Conservation (phyloP, 2,888 invertebrate species). For the Theodoxus fluviatilis region DNA sequence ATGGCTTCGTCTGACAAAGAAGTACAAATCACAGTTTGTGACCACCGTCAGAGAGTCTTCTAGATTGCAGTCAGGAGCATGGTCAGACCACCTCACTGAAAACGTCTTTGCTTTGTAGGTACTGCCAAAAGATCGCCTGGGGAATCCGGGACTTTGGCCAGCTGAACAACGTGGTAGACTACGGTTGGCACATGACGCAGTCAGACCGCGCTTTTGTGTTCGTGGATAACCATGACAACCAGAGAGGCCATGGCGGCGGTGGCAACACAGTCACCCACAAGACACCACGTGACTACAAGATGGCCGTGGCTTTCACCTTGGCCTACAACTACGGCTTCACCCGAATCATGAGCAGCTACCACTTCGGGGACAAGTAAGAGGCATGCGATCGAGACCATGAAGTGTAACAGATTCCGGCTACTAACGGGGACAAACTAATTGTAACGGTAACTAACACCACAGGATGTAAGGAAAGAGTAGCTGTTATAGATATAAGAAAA, state of each 20-base stretch:
- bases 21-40: too few relatives aligned
- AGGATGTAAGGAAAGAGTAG: too few relatives aligned
- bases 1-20: too few relatives aligned
- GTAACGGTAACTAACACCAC: too few relatives aligned
- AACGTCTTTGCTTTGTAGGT: too few relatives aligned
- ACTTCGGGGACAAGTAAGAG: conserved; percentile 67
- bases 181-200: conserved; percentile 56
- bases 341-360: conserved; percentile 85
- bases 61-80: too few relatives aligned
- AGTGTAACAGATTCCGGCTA: too few relatives aligned
- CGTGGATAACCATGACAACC: conserved; percentile 91
- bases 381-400: too few relatives aligned
- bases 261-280: conserved; percentile 46
- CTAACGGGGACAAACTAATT: too few relatives aligned
- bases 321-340: conserved; percentile 72
- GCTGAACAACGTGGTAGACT: conserved; percentile 43
- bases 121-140: conserved; percentile 65
- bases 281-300: conserved; percentile 52
- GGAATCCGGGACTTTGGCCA: conserved; percentile 46
- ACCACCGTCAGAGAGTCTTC: too few relatives aligned
- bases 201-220: conserved; percentile 74
- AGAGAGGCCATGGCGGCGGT: conserved; percentile 71
- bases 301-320: conserved; percentile 84
- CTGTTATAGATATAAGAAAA: too few relatives aligned
- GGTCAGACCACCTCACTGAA: too few relatives aligned